phyloP scores from a whole-genome alignment of 2,113 vertebrate genomes.

The Neoarius graeffei region DNA sequence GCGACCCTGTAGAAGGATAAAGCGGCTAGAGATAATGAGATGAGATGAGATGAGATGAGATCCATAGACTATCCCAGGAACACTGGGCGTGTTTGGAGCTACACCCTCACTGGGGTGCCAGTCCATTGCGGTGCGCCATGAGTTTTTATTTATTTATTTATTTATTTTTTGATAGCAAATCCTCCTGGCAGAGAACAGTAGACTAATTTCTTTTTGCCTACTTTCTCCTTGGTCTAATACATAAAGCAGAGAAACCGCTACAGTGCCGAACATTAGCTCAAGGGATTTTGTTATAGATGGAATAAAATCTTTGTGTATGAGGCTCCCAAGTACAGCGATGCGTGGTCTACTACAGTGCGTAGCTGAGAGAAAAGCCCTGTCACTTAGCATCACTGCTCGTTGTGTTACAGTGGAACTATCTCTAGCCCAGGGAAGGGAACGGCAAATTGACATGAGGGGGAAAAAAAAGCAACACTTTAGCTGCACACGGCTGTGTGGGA shows the following conservation, averaged over 20 bases:
- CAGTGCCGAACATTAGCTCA: background rate
- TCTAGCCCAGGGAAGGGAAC: slow-evolving; percentile 47
- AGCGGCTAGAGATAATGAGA: too few species aligned
- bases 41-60: too few species aligned
- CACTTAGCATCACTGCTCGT: slow-evolving; percentile 50
- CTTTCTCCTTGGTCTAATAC: background rate
- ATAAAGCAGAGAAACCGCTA: background rate
- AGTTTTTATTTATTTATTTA: background rate
- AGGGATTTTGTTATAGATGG: background rate
- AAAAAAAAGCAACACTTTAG: slow-evolving; percentile 49
- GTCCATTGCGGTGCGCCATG: background rate
- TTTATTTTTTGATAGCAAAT: background rate
- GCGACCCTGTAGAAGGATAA: too few species aligned
- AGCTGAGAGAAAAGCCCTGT: slow-evolving; percentile 56
- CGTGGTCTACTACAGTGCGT: slow-evolving; percentile 15
- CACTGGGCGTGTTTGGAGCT: background rate
- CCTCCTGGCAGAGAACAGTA: background rate
- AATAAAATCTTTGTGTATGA: background rate
- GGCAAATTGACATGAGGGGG: slow-evolving; percentile 57
- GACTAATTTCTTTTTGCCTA: background rate
- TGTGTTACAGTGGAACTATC: slow-evolving; percentile 41
- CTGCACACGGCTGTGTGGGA: slow-evolving; percentile 48
- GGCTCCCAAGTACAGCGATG: background rate
- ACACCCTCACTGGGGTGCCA: background rate
- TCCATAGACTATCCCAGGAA: too few species aligned